phyloP scores from a whole-genome alignment of 92 coral and sea anemone species.

The Palythoa heliodiscus region DNA sequence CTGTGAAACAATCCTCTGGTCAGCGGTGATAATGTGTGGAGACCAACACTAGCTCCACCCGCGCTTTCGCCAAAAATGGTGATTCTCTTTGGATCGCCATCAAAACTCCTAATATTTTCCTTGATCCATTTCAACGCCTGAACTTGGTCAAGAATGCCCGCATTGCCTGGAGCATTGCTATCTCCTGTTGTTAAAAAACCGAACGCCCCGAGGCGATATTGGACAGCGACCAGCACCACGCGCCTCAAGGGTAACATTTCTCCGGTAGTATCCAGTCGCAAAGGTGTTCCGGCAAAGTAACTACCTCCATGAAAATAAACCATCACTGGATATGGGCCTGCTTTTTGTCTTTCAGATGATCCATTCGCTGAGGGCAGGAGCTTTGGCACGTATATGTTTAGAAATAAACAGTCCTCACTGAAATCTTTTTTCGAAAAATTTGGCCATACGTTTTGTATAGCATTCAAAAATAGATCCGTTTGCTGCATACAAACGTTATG shows the following conservation, averaged over 20 bases:
- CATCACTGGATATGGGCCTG: conserved; percentile 38
- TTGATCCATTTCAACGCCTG: conserved; percentile 53
- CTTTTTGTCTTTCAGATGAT: conserved; percentile 1
- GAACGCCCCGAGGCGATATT: conserved; percentile 40
- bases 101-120: conserved; percentile 40
- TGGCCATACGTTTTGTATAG: conserved; percentile 8
- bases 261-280: conserved; percentile 34
- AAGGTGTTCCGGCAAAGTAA: conserved; percentile 36
- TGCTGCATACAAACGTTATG: conserved; percentile 38
- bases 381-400: conserved; percentile 37
- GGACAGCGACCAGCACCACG: conserved; percentile 38
- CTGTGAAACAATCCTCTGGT: conserved; percentile 48
- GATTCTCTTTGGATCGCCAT: conserved; percentile 51
- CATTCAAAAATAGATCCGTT: background rate
- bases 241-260: conserved; percentile 32
- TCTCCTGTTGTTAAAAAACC: conserved; percentile 41
- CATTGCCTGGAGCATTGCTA: conserved; percentile 38
- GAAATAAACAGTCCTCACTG: conserved; percentile 42
- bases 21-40: conserved; percentile 47
- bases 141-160: conserved; percentile 52
- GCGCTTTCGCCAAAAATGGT: conserved; percentile 64
- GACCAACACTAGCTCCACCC: conserved; percentile 61
- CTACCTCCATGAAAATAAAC: conserved; percentile 44
- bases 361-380: conserved; percentile 25
- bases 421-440: conserved; percentile 20